phyloP scores from a whole-genome alignment of 2,113 vertebrate genomes.

The Pionites leucogaster region DNA sequence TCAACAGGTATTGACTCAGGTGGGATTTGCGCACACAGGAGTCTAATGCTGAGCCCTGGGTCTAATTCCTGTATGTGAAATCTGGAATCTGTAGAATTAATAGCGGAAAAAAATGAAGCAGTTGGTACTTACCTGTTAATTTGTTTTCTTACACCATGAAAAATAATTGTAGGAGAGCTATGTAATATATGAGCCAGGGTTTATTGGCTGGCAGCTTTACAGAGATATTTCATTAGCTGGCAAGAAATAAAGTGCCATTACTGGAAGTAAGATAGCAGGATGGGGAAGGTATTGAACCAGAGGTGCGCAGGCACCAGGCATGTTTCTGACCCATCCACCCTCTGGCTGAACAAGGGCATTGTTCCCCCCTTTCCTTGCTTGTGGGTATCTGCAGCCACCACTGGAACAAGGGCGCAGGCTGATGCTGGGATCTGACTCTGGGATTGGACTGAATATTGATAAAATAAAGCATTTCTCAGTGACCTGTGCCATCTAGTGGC shows the following conservation, averaged over 20 bases:
- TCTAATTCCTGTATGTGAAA: background rate
- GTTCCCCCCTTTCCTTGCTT: background rate
- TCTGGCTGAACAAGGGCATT: background rate
- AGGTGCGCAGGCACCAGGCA: rapidly evolving
- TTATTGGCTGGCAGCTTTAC: background rate
- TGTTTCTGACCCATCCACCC: background rate
- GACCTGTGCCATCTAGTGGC: conserved; percentile 73
- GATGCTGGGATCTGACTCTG: background rate
- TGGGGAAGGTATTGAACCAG: background rate
- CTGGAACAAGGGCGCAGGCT: background rate
- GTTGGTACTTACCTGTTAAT: background rate
- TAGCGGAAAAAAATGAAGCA: background rate
- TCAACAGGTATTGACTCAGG: background rate
- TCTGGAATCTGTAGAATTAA: background rate
- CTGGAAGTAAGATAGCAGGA: background rate
- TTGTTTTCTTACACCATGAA: background rate
- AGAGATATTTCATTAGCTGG: background rate
- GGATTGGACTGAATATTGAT: background rate
- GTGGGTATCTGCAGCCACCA: background rate
- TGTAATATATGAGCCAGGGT: background rate
- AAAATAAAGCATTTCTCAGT: conserved; percentile 48
- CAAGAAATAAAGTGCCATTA: background rate
- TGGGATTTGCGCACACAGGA: background rate
- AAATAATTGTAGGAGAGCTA: background rate
- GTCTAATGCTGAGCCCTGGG: background rate